A percentile compares a stretch with the other conserved stretches of the same genome.
These are phyloP conservation scores for Alviniconcha marisindica DNA, from an alignment of 1,140 invertebrate genomes.

Conservation along the genomic window DNA sequence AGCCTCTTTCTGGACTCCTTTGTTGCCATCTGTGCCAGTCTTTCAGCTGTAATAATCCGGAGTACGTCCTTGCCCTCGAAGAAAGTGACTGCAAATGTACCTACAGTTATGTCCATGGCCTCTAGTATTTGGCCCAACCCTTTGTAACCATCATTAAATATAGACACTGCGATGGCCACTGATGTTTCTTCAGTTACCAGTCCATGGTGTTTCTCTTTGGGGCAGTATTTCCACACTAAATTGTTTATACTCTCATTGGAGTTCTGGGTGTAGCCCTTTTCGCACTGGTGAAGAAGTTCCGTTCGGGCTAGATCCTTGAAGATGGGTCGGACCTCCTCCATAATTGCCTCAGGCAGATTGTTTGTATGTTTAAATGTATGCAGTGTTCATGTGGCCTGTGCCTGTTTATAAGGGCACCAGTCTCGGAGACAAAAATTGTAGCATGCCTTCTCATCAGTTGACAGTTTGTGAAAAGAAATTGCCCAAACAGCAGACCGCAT, in stretches of 20 bases:
- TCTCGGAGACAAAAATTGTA: background rate
- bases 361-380: background rate
- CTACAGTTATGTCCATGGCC: too few relatives aligned
- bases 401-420: conserved; percentile 15
- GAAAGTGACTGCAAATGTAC: too few relatives aligned
- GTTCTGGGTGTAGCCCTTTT: background rate
- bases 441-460: conserved; percentile 10
- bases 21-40: too few relatives aligned
- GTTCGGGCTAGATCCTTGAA: background rate
- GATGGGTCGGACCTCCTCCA: background rate
- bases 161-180: too few relatives aligned
- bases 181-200: too few relatives aligned
- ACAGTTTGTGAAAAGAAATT: conserved; percentile 33
- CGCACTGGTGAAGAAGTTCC: background rate
- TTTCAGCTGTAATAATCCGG: too few relatives aligned
- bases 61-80: too few relatives aligned
- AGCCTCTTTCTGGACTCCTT: too few relatives aligned
- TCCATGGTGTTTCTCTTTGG: background rate
- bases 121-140: too few relatives aligned
- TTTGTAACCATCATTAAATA: too few relatives aligned
- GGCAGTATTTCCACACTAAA: conserved; percentile 4
- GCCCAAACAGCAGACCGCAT: conserved; percentile 30
- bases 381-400: background rate
- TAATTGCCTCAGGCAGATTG: background rate
- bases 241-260: conserved; percentile 1